These are phyloP conservation scores for Capreolus pygargus DNA, from an alignment of 2,113 vertebrate species.

Conservation along the genomic window DNA sequence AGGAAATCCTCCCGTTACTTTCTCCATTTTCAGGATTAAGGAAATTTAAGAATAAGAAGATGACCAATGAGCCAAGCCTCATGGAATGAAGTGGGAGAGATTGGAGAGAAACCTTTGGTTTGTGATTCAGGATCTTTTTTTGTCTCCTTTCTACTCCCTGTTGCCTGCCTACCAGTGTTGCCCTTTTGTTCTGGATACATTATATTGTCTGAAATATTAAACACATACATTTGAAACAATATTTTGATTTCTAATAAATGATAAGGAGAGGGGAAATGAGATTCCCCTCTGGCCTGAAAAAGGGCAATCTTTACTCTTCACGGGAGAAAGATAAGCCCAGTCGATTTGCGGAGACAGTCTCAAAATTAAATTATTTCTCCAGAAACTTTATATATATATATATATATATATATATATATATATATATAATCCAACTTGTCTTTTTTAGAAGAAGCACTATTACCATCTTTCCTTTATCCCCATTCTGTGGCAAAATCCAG, in stretches of 20 bases:
- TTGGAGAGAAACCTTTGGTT: background rate
- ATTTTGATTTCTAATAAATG: conserved; percentile 63
- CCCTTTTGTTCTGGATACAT: conserved; percentile 56
- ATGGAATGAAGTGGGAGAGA: background rate
- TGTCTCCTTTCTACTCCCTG: background rate
- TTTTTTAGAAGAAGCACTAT: conserved; percentile 45
- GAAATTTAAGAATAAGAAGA: background rate
- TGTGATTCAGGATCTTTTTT: background rate
- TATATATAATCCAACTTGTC: background rate
- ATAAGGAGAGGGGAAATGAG: conserved; percentile 71
- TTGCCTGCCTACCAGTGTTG: background rate
- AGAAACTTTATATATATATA: conserved; percentile 43
- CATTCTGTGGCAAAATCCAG: conserved; percentile 45
- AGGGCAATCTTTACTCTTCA: conserved; percentile 60
- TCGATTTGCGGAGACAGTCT: conserved; percentile 61
- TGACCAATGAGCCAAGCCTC: background rate
- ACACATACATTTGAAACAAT: conserved; percentile 59
- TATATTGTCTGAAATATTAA: conserved; percentile 69
- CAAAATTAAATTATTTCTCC: conserved; percentile 72
- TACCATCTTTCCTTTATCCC: conserved; percentile 64
- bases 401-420: background rate
- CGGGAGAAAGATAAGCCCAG: conserved; percentile 59
- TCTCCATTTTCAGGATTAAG: background rate
- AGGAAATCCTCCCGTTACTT: background rate
- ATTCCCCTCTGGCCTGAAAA: conserved; percentile 59